phyloP scores from a whole-genome alignment of 2,888 invertebrate species.

The Gryllus longicercus region DNA sequence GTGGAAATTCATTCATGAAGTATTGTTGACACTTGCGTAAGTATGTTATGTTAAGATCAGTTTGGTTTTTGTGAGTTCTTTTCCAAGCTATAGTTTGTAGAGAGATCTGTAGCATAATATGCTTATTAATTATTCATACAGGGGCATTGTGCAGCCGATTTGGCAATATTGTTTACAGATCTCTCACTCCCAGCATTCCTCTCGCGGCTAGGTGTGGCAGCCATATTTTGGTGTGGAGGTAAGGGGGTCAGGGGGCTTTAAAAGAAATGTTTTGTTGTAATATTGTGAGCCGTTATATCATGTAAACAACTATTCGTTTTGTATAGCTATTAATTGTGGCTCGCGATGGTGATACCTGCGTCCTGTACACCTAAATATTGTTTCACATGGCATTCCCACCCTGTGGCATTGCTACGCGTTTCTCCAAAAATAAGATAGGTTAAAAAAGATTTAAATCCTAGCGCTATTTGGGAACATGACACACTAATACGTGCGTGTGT shows the following conservation, averaged over 20 bases:
- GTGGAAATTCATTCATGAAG: no score
- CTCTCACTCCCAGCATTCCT: slow-evolving; percentile 41
- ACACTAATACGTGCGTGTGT: not conserved
- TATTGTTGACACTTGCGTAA: no score
- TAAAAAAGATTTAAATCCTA: not conserved
- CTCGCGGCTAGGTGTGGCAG: slow-evolving; percentile 43
- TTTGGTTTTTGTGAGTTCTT: no score
- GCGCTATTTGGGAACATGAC: not conserved
- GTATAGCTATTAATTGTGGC: not conserved
- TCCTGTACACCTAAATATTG: not conserved
- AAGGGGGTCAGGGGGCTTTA: slow-evolving; percentile 39
- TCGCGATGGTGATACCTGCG: not conserved
- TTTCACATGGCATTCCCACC: not conserved
- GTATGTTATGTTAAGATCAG: no score
- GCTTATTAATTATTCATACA: not conserved
- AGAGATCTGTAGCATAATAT: not conserved
- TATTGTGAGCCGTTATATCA: slow-evolving; percentile 18
- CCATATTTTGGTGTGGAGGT: slow-evolving; percentile 43
- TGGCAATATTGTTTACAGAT: slow-evolving; percentile 35
- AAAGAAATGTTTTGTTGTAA: slow-evolving; percentile 34
- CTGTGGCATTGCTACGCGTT: not conserved
- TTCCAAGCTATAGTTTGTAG: not conserved
- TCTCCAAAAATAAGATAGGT: slow-evolving; percentile 5
- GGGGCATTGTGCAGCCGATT: slow-evolving; percentile 25
- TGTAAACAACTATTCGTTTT: not conserved